These are phyloP conservation scores for Berghia stephanieae DNA, from an alignment of 1,140 invertebrate genomes.

Conservation along the genomic window DNA sequence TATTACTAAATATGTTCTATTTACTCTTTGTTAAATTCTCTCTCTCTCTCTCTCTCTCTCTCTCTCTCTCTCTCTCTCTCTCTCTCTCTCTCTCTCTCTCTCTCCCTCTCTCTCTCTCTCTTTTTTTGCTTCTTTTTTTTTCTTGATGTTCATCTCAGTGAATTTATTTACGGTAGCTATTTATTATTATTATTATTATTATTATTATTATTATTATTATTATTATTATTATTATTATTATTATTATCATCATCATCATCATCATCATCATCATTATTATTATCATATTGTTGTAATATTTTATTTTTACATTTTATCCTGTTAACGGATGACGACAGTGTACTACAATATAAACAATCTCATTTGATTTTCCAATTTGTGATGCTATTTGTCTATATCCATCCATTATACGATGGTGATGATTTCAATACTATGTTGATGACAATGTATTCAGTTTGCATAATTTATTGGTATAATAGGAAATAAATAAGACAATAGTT, in stretches of 20 bases:
- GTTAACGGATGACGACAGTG: no score
- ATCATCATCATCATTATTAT: neutral
- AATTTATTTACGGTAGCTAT: no score
- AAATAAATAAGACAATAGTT: no score
- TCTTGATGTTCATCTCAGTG: neutral
- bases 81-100: conserved; percentile 14
- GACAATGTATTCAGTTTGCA: no score
- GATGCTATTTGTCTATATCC: no score
- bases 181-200: neutral
- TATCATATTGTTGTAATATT: neutral
- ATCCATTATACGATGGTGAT: no score
- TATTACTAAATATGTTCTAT: neutral
- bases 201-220: neutral
- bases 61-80: neutral
- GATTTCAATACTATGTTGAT: no score
- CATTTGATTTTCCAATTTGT: no score
- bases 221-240: neutral
- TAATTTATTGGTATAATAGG: no score
- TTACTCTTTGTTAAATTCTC: neutral
- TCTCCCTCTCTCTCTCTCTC: conserved; percentile 19
- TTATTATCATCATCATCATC: neutral
- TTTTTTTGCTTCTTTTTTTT: neutral
- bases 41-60: neutral
- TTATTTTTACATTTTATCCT: no score
- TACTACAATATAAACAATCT: no score